Conservation (phyloP, 2,113 vertebrate species). For the Cercopithecus mona region DNA sequence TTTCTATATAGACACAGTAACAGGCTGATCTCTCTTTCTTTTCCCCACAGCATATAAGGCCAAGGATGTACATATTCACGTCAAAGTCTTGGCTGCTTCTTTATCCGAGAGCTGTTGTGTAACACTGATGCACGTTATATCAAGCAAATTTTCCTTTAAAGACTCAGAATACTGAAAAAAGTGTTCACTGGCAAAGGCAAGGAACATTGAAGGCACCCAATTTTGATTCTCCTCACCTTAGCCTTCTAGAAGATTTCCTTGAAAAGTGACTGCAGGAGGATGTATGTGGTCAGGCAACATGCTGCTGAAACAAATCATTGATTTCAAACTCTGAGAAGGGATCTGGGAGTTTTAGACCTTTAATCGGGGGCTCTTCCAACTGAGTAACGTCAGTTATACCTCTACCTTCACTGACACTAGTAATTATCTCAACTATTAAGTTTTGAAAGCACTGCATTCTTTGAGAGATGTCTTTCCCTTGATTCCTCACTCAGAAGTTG, state of each 20-base stretch:
- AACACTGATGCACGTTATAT: background rate
- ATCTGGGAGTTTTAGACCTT: background rate
- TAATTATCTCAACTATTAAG: background rate
- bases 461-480: background rate
- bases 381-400: background rate
- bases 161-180: background rate
- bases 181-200: background rate
- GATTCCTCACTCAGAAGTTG: background rate
- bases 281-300: background rate
- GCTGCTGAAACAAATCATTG: background rate
- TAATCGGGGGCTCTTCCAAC: background rate
- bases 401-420: background rate
- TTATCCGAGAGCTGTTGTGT: background rate
- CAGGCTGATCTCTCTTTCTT: too few relatives aligned
- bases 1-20: too few relatives aligned
- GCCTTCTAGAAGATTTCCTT: background rate
- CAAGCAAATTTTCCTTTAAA: background rate
- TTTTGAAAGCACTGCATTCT: background rate
- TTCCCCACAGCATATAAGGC: too few relatives aligned
- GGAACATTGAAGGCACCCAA: too few relatives aligned
- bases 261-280: background rate
- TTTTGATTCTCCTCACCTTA: background rate
- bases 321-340: background rate
- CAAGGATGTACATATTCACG: background rate
- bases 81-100: background rate